These are phyloP conservation scores for Carassius carassius DNA, from an alignment of 2,113 vertebrate genomes.

Conservation along the genomic window DNA sequence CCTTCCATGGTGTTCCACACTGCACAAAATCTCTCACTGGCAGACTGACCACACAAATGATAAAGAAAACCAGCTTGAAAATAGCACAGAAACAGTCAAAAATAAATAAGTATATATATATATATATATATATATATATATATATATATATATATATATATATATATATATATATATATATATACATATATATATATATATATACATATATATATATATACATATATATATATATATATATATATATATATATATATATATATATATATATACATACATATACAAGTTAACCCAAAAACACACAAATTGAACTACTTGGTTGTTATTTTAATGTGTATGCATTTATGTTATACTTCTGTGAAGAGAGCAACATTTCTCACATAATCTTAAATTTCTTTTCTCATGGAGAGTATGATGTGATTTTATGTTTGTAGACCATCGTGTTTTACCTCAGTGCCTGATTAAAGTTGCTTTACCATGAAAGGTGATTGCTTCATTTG, in stretches of 20 bases:
- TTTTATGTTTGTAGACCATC: background rate
- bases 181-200: too few species aligned
- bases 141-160: too few species aligned
- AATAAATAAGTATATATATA: background rate
- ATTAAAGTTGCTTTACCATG: conserved; percentile 23
- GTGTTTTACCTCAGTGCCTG: background rate
- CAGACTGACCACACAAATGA: conserved; percentile 26
- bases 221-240: too few species aligned
- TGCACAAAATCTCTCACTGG: conserved; percentile 16
- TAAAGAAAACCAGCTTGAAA: conserved; percentile 1
- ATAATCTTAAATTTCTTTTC: too few species aligned
- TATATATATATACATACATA: too few species aligned
- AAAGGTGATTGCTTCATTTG: conserved; percentile 27
- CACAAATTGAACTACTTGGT: background rate
- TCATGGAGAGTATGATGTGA: background rate
- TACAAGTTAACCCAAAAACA: background rate
- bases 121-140: too few species aligned
- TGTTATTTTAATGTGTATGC: background rate
- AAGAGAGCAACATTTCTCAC: background rate
- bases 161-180: too few species aligned
- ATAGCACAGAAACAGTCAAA: background rate
- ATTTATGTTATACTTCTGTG: background rate
- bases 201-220: too few species aligned
- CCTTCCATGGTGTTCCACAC: conserved; percentile 6
- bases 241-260: too few species aligned